Conservation (phyloP, 2,888 invertebrate genomes). For the Drosophila colorata region DNA sequence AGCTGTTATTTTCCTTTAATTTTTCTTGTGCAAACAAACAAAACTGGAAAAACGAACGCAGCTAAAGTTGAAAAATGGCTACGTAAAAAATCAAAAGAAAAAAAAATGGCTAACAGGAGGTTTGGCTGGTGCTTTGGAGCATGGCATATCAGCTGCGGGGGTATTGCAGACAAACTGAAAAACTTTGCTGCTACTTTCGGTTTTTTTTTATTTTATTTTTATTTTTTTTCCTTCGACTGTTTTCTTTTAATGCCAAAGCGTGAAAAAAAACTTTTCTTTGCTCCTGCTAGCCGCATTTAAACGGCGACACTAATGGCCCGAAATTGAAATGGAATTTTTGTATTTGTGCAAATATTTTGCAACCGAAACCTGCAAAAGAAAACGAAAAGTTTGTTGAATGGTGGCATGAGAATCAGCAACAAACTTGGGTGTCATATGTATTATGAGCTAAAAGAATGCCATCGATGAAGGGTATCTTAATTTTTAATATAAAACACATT, state of each 20-base stretch:
- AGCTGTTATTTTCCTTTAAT: conserved; percentile 68
- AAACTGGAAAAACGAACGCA: conserved; percentile 23
- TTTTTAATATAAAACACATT: background rate
- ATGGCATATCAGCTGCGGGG: conserved; percentile 25
- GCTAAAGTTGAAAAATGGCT: conserved; percentile 54
- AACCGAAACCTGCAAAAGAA: conserved; percentile 14
- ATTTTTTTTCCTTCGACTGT: conserved; percentile 44
- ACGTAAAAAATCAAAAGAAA: conserved; percentile 20
- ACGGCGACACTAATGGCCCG: conserved; percentile 74
- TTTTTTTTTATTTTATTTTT: conserved; percentile 19
- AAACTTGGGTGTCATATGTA: conserved; percentile 19
- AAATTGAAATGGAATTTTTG: conserved; percentile 76
- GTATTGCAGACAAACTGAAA: conserved; percentile 49
- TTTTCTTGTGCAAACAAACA: conserved; percentile 66
- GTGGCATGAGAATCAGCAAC: conserved; percentile 1
- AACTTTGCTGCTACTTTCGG: conserved; percentile 53
- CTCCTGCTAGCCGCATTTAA: conserved; percentile 55
- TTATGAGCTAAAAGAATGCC: background rate
- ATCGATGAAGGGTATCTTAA: background rate
- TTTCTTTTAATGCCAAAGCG: conserved; percentile 64
- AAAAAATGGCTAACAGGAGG: background rate
- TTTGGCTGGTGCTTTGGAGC: background rate
- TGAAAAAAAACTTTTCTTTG: conserved; percentile 72
- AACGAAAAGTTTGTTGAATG: conserved; percentile 32
- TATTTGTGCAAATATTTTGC: conserved; percentile 67